Evolutionary conservation across 2,888 invertebrate genomes (phyloP).

Genomic region (Brenthis daphne): DNA sequence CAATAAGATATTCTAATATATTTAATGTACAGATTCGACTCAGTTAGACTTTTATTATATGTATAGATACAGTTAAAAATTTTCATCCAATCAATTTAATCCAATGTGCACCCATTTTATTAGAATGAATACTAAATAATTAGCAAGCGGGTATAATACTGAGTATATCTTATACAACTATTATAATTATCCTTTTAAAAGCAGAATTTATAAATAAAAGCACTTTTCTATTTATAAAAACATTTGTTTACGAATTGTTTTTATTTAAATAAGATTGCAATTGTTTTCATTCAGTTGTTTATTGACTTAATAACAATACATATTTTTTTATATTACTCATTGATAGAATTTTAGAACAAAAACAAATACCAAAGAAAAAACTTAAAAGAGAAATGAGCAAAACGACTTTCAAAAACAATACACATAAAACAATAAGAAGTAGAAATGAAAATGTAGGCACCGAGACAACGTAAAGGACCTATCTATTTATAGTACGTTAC

Average conservation of each 20-base stretch:
- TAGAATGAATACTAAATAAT: too few species aligned
- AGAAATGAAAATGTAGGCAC: slow-evolving; percentile 62
- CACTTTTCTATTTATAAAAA: background rate
- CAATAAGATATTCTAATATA: too few species aligned
- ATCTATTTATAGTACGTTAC: slow-evolving; percentile 8
- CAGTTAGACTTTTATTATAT: too few species aligned
- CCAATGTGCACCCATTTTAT: too few species aligned
- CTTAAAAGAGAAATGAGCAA: slow-evolving; percentile 55
- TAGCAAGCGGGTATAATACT: background rate
- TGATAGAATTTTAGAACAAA: slow-evolving; percentile 14
- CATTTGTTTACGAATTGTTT: background rate
- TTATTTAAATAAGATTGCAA: background rate
- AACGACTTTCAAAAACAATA: slow-evolving; percentile 64
- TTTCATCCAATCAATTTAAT: too few species aligned
- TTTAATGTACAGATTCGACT: too few species aligned
- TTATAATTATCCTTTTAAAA: background rate
- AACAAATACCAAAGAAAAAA: slow-evolving; percentile 62
- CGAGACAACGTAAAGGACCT: slow-evolving; percentile 43
- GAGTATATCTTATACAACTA: background rate
- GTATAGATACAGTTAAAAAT: too few species aligned
- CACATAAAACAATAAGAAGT: slow-evolving; percentile 70
- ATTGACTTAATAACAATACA: slow-evolving; percentile 6
- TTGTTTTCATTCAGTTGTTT: background rate
- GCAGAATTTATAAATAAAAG: background rate
- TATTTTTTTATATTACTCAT: slow-evolving; percentile 11